A percentile compares a stretch with the other conserved stretches of the same genome.
Conservation (phyloP, 2,888 invertebrate species). For the Drosophila subquinaria region DNA sequence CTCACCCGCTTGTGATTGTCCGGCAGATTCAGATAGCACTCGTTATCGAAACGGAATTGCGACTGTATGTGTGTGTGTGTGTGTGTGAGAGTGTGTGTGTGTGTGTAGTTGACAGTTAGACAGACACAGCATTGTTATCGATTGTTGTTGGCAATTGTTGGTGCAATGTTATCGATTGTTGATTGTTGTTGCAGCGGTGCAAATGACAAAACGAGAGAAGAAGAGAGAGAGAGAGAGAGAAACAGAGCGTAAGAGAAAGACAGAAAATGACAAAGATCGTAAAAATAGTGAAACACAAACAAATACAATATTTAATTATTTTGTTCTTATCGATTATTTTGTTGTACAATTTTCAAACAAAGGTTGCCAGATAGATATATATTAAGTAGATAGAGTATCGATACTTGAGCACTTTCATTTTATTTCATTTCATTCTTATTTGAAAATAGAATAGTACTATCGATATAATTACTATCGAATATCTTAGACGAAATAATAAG, state of each 20-base stretch:
- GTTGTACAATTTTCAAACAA: slow-evolving; percentile 29
- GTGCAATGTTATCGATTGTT: slow-evolving; percentile 41
- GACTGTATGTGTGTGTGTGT: slow-evolving; percentile 89
- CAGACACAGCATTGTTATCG: slow-evolving; percentile 40
- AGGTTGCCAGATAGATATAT: no score
- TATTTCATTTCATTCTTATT: no score
- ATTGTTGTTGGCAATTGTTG: slow-evolving; percentile 31
- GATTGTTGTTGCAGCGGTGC: slow-evolving; percentile 51
- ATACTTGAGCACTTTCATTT: no score
- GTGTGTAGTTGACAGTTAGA: slow-evolving; percentile 26
- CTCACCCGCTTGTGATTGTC: slow-evolving; percentile 99
- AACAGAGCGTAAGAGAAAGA: slow-evolving; percentile 29
- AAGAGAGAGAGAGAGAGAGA: slow-evolving; percentile 27
- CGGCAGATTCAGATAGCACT: slow-evolving; percentile 98
- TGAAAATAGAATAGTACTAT: no score
- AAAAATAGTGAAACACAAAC: slow-evolving; percentile 30
- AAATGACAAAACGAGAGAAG: slow-evolving; percentile 45
- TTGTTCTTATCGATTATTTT: neutral
- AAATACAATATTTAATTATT: slow-evolving; percentile 39
- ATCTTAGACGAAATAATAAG: no score
- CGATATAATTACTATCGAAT: no score
- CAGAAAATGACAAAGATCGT: slow-evolving; percentile 33
- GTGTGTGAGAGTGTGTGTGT: slow-evolving; percentile 23
- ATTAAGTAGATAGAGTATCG: no score
- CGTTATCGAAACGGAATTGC: slow-evolving; percentile 99